These are phyloP conservation scores for Entomyzon cyanotis DNA, from an alignment of 2,113 vertebrate species.

Conservation along the genomic window DNA sequence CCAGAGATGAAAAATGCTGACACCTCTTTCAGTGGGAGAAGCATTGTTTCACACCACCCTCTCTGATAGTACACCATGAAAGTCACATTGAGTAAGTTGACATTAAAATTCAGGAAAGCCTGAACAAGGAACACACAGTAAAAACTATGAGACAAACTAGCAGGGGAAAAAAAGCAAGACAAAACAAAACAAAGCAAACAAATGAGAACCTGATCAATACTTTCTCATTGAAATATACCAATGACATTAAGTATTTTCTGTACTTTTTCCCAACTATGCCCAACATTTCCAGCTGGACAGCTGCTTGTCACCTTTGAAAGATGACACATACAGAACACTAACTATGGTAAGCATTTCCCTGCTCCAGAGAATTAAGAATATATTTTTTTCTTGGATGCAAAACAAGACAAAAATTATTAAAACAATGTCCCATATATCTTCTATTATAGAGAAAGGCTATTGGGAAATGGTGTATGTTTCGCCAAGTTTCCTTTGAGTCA, in stretches of 20 bases:
- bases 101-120: not conserved
- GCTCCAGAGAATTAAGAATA: not conserved
- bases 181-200: not conserved
- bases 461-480: not conserved
- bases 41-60: not conserved
- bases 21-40: not conserved
- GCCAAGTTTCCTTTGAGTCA: conserved; percentile 22
- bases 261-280: not conserved
- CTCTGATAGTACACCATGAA: not conserved
- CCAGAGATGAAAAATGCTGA: not conserved
- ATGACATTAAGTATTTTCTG: not conserved
- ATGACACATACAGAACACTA: not conserved
- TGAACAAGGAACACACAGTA: not conserved
- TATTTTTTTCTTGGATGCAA: not conserved
- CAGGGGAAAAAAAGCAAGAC: not conserved
- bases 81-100: not conserved
- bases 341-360: not conserved
- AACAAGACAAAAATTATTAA: conserved; percentile 31
- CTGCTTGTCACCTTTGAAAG: not conserved
- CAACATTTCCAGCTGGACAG: not conserved
- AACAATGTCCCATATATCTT: not conserved
- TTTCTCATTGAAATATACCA: not conserved
- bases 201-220: not conserved
- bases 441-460: not conserved
- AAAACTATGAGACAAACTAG: not conserved